A percentile compares a stretch with the other conserved stretches of the same genome.
Conservation (phyloP, 2,797 vertebrate species). For the Lepilemur septentrionalis region DNA sequence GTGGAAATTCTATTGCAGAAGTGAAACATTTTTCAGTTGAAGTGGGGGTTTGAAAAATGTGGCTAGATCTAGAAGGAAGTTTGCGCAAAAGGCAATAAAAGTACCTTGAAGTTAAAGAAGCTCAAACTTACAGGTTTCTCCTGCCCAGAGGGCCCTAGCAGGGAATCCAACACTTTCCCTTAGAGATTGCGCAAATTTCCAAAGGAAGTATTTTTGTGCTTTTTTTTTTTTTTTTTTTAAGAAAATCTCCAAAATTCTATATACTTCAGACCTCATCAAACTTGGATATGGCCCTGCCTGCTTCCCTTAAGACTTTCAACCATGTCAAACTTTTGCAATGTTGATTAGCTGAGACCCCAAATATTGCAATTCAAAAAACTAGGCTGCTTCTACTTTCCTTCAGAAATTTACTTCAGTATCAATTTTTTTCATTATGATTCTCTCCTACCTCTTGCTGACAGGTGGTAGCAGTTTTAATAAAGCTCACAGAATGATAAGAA, state of each 20-base stretch:
- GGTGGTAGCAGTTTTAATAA: slow-evolving; percentile 67
- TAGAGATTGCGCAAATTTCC: not conserved
- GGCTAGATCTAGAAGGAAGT: not conserved
- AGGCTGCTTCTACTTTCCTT: not conserved
- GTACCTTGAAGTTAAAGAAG: not conserved
- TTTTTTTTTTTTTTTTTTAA: not conserved
- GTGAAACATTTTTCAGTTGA: not conserved
- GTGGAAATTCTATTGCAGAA: not conserved
- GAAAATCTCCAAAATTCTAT: not conserved
- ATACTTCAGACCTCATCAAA: not conserved
- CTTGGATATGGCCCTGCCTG: not conserved
- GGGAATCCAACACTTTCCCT: not conserved
- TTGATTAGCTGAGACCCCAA: not conserved
- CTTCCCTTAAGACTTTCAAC: not conserved
- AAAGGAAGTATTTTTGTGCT: not conserved
- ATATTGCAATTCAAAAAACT: not conserved
- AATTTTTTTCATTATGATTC: slow-evolving; percentile 12
- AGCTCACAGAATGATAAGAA: slow-evolving; percentile 48
- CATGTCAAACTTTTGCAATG: not conserved
- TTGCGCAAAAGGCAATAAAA: not conserved
- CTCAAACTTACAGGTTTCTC: not conserved
- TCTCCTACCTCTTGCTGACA: slow-evolving; percentile 49
- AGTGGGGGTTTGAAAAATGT: not conserved
- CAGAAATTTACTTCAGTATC: not conserved
- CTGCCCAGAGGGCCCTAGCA: not conserved